A percentile compares a stretch with the other conserved stretches of the same genome.
Conservation (phyloP, 1,140 invertebrate genomes). For the Drosophila repleta region DNA sequence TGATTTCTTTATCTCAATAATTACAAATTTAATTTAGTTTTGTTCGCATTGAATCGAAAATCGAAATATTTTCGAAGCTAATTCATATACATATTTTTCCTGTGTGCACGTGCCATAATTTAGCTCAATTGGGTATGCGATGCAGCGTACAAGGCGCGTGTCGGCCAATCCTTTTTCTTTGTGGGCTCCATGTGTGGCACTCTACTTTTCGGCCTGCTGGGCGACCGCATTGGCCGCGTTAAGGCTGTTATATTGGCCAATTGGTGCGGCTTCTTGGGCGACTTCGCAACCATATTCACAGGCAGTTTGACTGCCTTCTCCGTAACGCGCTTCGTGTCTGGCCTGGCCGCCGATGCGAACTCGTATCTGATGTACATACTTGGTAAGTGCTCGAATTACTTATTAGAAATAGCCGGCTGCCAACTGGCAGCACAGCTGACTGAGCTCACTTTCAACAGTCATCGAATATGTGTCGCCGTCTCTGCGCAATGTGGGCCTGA, state of each 20-base stretch:
- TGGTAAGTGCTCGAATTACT: conserved; percentile 72
- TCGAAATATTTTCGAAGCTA: no score
- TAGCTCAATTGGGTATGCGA: conserved; percentile 87
- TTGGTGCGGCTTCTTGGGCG: conserved; percentile 84
- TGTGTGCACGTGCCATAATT: background rate
- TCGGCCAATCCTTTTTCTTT: conserved; percentile 86
- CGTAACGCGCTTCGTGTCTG: conserved; percentile 85
- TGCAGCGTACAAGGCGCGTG: conserved; percentile 85
- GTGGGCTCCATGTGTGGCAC: conserved; percentile 86
- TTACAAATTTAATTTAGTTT: no score
- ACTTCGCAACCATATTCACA: conserved; percentile 85
- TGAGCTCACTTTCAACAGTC: conserved; percentile 73
- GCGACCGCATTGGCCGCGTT: conserved; percentile 86
- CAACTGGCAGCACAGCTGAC: background rate
- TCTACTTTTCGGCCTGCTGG: conserved; percentile 85
- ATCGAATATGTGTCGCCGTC: conserved; percentile 86
- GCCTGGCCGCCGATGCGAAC: conserved; percentile 86
- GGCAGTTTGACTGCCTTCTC: conserved; percentile 83
- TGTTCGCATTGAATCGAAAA: no score
- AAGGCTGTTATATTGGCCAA: conserved; percentile 85
- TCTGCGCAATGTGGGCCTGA: conserved; percentile 85
- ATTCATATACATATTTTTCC: no score
- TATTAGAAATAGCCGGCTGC: background rate
- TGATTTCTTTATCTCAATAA: background rate
- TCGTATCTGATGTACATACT: conserved; percentile 87